Evolutionary conservation across 2,797 vertebrate genomes (phyloP), one percentile per base, ranked within the genome.

Genomic region (Paguma larvata): DNA sequence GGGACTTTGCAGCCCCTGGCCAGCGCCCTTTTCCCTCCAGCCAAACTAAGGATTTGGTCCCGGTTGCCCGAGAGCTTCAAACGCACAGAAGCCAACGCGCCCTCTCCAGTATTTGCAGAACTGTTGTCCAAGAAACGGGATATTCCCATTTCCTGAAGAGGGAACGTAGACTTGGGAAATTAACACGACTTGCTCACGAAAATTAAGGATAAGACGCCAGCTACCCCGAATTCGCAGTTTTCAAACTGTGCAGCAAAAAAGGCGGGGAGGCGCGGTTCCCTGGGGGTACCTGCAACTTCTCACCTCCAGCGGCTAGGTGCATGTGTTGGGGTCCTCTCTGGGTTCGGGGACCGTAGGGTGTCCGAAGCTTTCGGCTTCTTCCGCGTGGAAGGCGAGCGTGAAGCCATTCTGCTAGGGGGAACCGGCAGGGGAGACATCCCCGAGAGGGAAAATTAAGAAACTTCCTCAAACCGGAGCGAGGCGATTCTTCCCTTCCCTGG

Each of bases 101-200:
- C 53, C 25, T 63, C 9, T 56, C 75, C 68, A 72, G 30, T 34
- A 34, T 68, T 62, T 53, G 65, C 75, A 44, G n/a, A 84, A 44
- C 41, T 72, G 15, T n/a, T 75, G 63, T 34, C 70, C 44, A 77
- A 44, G 65, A 90, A 85, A 59, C 27, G 21, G 46, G 18, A 11
- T 48, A 70, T 72, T 75, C 87, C 68, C 48, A 73, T 97, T 91
- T 93, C 72, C 62, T 82, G 53, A 46, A 62, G 80, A 65, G 41
- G 38, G 46, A 53, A 30, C 25, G 75, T 15, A 70, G 82, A 30
- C 56, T 89, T 6, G 3, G 73, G 77, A 93, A 89, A 75, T 41
- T 48, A 75, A 95, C 59, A 59, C 2, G 13, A 48, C 41, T 93
- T 25, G 73, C 32, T 83, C 56, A 63, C 25, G 83, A 63, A 94